These are phyloP conservation scores for Ptilonorhynchus violaceus DNA, from an alignment of 2,113 vertebrate genomes.

Conservation along the genomic window DNA sequence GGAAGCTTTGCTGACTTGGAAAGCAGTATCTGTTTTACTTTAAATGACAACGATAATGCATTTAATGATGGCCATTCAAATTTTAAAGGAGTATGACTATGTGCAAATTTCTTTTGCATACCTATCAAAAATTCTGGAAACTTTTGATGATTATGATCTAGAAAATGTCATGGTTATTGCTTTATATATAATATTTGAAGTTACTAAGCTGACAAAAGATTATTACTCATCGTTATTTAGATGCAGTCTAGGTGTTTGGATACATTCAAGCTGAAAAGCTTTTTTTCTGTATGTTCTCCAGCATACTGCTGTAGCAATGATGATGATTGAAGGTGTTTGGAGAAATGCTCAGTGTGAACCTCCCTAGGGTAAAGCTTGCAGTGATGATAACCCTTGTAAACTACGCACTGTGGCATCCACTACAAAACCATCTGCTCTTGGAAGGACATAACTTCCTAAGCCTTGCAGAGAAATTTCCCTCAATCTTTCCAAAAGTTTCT, in stretches of 20 bases:
- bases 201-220: not conserved
- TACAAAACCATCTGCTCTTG: not conserved
- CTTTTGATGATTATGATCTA: not conserved
- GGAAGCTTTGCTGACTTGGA: constrained; percentile 28
- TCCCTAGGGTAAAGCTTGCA: not conserved
- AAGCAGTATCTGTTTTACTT: not conserved
- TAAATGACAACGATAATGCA: not conserved
- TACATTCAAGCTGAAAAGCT: not conserved
- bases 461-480: not conserved
- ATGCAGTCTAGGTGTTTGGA: not conserved
- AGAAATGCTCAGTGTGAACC: not conserved
- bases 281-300: not conserved
- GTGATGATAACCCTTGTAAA: not conserved
- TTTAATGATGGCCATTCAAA: not conserved
- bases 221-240: not conserved
- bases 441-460: not conserved
- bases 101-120: not conserved
- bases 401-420: accelerated
- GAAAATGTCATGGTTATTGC: not conserved
- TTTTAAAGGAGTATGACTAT: not conserved
- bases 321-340: not conserved
- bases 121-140: not conserved
- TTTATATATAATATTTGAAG: not conserved
- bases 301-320: not conserved
- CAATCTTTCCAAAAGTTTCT: not conserved